phyloP scores from a whole-genome alignment of 2,888 invertebrate species.

The Drosophila nr. perissopoda region DNA sequence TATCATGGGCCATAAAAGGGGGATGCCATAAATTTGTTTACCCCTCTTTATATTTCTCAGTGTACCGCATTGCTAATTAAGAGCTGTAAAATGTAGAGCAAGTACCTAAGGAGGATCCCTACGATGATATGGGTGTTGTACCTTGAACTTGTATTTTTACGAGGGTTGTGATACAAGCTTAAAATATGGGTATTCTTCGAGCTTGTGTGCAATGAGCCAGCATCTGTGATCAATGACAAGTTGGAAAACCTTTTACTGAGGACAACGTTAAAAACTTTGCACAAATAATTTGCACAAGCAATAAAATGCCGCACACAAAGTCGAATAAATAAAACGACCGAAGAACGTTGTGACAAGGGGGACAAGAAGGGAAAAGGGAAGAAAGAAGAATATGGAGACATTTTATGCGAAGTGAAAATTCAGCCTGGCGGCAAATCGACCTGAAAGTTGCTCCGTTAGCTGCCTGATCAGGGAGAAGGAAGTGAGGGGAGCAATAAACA shows the following conservation, averaged over 20 bases:
- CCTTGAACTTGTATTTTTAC: constrained; percentile 25
- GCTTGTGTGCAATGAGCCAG: constrained; percentile 43
- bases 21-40: constrained; percentile 18
- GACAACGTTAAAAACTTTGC: constrained; percentile 66
- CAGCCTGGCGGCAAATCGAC: constrained; percentile 76
- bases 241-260: constrained; percentile 49
- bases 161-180: constrained; percentile 17
- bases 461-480: neutral
- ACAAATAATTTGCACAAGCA: constrained; percentile 69
- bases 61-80: constrained; percentile 26
- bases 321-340: constrained; percentile 30
- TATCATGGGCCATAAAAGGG: constrained; percentile 62
- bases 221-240: constrained; percentile 62
- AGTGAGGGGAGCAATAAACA: constrained; percentile 34
- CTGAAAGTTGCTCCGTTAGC: constrained; percentile 57
- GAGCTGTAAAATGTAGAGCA: constrained; percentile 14
- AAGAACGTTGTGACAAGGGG: neutral
- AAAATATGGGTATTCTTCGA: neutral
- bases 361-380: neutral
- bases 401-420: constrained; percentile 54
- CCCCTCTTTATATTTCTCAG: constrained; percentile 11
- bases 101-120: constrained; percentile 34
- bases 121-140: constrained; percentile 5
- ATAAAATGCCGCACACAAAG: constrained; percentile 61
- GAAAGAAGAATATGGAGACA: constrained; percentile 23